Evolutionary conservation across 23 tunicate genomes (phyloP), one percentile per base, ranked within the genome.

Genomic region (Ascidia mentula): DNA sequence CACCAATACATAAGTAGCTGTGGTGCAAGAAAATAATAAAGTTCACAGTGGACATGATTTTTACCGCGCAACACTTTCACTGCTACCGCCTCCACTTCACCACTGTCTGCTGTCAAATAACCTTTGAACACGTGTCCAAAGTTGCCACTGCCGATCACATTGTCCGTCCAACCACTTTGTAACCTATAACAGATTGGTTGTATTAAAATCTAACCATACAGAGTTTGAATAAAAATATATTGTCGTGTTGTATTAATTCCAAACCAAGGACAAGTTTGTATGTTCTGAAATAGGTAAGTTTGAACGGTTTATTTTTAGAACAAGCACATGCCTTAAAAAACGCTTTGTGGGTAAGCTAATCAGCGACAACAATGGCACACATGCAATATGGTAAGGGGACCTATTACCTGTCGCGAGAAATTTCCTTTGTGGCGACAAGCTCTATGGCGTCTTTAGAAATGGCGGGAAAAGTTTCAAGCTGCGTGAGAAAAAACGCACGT

Each of bases 71-170:
- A 38, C 31, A 86, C 82, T 72, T 86, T 86, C 20, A 86, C 74
- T 20, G 90, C 90, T 22, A 79, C 90, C 26, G 84, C 74, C 8
- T 32, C 39, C 22, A 40, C 74, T 73, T 65, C 80, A 20, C 34
- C 34, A 9, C 65, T 20, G 7, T 46, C 18, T 1, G 45, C 28
- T 33, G 18, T 60, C 32, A 86, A 46, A 46, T 18, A 72, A 20
- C 92, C 98, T 59, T 77, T 90, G 74, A 80, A 93, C 32, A 93
- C 98, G 31, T 80, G 81, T 12, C 98, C 92, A 65, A 84, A 93
- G 37, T 84, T 77, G 39, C 98, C 98, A 72, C 89, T 93, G 69
- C 98, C 98, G 0, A 93, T 36, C 34, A 78, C 60, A 18, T 78
- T 38, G 24, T 82, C 77, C 31, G 42, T 60, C 26, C 70, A 75